Conservation (phyloP, 2,113 vertebrate species). For the Gymnarchus niloticus region DNA sequence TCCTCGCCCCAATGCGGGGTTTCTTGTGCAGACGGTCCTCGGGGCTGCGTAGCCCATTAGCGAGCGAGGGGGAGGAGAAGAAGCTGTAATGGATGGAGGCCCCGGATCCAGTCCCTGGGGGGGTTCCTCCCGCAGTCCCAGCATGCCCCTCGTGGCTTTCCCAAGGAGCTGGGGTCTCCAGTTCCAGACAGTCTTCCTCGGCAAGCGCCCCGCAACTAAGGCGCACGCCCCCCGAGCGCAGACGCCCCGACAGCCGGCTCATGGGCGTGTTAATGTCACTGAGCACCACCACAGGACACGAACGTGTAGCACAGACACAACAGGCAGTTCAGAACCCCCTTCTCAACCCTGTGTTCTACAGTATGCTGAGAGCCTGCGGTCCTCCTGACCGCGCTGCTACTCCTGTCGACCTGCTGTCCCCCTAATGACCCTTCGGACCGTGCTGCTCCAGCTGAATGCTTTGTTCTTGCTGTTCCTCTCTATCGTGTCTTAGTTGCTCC, state of each 20-base stretch:
- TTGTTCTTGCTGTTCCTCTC: neutral
- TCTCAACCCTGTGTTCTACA: conserved; percentile 38
- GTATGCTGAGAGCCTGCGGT: neutral
- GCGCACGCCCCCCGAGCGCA: conserved; percentile 78
- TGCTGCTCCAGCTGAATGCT: conserved; percentile 11
- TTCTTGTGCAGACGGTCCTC: conserved; percentile 60
- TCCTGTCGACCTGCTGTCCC: neutral
- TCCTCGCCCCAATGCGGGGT: conserved; percentile 44
- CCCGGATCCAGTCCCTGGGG: conserved; percentile 51
- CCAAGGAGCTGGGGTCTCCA: conserved; percentile 42
- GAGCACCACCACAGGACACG: conserved; percentile 70
- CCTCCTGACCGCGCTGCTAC: neutral
- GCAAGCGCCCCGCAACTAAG: conserved; percentile 72
- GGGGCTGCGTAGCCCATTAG: conserved; percentile 83
- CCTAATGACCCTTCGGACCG: neutral
- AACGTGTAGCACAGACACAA: conserved; percentile 65
- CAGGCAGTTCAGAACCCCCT: conserved; percentile 55
- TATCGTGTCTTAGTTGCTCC: neutral
- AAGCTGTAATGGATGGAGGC: conserved; percentile 77
- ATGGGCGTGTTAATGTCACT: conserved; percentile 80
- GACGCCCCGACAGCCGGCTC: conserved; percentile 82
- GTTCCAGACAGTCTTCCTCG: conserved; percentile 57
- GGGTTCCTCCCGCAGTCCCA: conserved; percentile 48
- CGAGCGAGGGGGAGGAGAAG: conserved; percentile 75
- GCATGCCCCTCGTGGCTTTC: conserved; percentile 49